Evolutionary conservation across 2,888 invertebrate genomes (phyloP).

Genomic region (Lucinisca nassula): DNA sequence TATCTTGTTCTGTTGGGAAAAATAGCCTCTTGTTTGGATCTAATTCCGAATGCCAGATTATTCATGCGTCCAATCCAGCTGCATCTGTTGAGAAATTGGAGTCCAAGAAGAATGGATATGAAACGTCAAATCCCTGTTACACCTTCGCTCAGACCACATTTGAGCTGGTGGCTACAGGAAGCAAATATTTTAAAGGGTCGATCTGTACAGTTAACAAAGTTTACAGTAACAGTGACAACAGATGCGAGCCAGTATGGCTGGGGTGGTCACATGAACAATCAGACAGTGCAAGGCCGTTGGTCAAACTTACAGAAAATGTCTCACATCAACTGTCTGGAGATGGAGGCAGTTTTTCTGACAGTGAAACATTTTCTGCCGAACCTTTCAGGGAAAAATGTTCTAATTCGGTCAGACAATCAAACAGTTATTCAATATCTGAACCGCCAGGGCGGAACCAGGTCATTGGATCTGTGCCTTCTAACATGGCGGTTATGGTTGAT

Average conservation of each 20-base stretch:
- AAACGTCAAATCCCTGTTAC: slow-evolving; percentile 5
- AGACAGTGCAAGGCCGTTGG: slow-evolving; percentile 35
- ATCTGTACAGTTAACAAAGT: not conserved
- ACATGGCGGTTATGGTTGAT: slow-evolving; percentile 27
- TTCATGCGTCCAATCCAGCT: slow-evolving; percentile 58
- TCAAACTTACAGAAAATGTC: not conserved
- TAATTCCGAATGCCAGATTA: slow-evolving; percentile 58
- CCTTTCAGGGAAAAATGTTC: not conserved
- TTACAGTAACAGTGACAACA: slow-evolving; percentile 15
- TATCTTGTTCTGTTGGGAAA: slow-evolving; percentile 25
- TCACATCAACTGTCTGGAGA: slow-evolving; percentile 37
- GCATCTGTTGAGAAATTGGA: slow-evolving; percentile 25
- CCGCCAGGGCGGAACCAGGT: not conserved
- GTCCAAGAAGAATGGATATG: slow-evolving; percentile 16
- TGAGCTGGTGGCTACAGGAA: slow-evolving; percentile 38
- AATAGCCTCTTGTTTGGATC: slow-evolving; percentile 52
- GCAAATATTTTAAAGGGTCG: slow-evolving; percentile 29
- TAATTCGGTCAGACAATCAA: not conserved
- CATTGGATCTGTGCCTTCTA: not conserved
- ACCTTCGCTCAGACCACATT: not conserved
- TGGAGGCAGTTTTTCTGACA: slow-evolving; percentile 7
- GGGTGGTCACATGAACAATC: slow-evolving; percentile 28
- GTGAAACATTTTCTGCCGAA: slow-evolving; percentile 10
- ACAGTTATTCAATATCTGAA: not conserved
- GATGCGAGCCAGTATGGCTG: slow-evolving; percentile 34